A percentile compares a stretch with the other conserved stretches of the same genome.
Conservation (phyloP, 2,888 invertebrate species). For the Eugnorisma glareosa region DNA sequence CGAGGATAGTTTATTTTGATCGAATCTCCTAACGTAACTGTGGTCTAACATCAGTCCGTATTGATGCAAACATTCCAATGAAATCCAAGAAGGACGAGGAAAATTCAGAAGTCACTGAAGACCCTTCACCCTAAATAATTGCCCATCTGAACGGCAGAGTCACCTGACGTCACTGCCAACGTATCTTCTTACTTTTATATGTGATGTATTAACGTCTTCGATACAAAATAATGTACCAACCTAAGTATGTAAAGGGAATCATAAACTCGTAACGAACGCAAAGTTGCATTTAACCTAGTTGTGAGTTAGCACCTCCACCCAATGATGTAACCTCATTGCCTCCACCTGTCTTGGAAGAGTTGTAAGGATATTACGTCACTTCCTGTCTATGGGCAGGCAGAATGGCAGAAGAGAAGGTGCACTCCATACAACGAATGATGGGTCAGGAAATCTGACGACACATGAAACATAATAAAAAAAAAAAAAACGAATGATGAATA, state of each 20-base stretch:
- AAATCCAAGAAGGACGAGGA: not conserved
- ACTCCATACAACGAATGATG: not conserved
- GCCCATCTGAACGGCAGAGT: not conserved
- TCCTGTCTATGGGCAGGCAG: not conserved
- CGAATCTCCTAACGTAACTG: not conserved
- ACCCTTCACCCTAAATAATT: no score
- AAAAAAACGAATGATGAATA: no score
- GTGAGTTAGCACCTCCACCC: constrained; percentile 1
- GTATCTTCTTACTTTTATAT: not conserved
- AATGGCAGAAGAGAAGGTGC: constrained; percentile 6
- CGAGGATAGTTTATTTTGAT: not conserved
- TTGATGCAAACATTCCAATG: not conserved
- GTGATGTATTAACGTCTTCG: not conserved
- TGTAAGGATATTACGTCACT: constrained; percentile 46
- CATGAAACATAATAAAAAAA: not conserved
- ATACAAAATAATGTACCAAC: constrained; percentile 3
- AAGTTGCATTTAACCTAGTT: constrained; percentile 40
- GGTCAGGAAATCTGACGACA: not conserved
- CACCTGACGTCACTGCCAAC: not conserved
- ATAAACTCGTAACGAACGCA: constrained; percentile 16
- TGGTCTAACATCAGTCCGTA: not conserved
- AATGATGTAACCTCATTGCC: constrained; percentile 33
- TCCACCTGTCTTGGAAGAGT: constrained; percentile 43
- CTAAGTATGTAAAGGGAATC: constrained; percentile 20
- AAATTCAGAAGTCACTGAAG: not conserved